Percentiles rank a stretch among this genome's conserved stretches.
phyloP scores from a whole-genome alignment of 2,888 invertebrate genomes.

The Lithophane ornitopus region DNA sequence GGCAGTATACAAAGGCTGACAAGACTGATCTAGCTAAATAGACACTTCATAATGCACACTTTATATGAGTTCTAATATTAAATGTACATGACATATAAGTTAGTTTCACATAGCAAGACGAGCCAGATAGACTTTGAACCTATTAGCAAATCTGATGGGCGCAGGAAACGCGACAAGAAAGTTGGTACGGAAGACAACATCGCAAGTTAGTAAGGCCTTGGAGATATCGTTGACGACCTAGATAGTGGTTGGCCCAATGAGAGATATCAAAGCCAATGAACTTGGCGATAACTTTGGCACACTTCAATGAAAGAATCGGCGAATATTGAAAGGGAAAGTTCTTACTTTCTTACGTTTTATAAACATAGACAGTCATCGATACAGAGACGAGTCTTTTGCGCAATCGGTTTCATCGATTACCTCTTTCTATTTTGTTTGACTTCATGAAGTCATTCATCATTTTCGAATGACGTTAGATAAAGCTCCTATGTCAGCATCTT shows the following conservation, averaged over 20 bases:
- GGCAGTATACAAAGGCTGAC: slow-evolving; percentile 39
- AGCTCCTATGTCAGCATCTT: not conserved
- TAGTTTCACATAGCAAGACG: slow-evolving; percentile 16
- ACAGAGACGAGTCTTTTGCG: slow-evolving; percentile 34
- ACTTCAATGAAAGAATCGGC: slow-evolving; percentile 44
- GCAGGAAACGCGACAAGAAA: slow-evolving; percentile 58
- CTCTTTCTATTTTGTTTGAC: slow-evolving; percentile 16
- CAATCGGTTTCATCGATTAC: slow-evolving; percentile 31
- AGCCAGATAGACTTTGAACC: slow-evolving; percentile 35
- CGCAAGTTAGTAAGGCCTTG: slow-evolving; percentile 55
- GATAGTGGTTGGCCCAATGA: slow-evolving; percentile 56
- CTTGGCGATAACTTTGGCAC: slow-evolving; percentile 59
- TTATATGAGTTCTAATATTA: slow-evolving; percentile 51
- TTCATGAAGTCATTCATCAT: not conserved
- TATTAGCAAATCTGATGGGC: slow-evolving; percentile 50
- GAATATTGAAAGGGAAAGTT: slow-evolving; percentile 61
- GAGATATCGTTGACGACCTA: slow-evolving; percentile 59
- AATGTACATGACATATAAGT: slow-evolving; percentile 21
- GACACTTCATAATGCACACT: slow-evolving; percentile 50
- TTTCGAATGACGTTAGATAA: not conserved
- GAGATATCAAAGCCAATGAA: slow-evolving; percentile 64
- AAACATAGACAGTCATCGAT: slow-evolving; percentile 21
- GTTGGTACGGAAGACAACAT: slow-evolving; percentile 44
- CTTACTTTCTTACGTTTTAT: slow-evolving; percentile 53
- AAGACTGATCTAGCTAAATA: slow-evolving; percentile 45